Conservation (phyloP, 2,113 vertebrate species). For the Benitochromis conjunctus region DNA sequence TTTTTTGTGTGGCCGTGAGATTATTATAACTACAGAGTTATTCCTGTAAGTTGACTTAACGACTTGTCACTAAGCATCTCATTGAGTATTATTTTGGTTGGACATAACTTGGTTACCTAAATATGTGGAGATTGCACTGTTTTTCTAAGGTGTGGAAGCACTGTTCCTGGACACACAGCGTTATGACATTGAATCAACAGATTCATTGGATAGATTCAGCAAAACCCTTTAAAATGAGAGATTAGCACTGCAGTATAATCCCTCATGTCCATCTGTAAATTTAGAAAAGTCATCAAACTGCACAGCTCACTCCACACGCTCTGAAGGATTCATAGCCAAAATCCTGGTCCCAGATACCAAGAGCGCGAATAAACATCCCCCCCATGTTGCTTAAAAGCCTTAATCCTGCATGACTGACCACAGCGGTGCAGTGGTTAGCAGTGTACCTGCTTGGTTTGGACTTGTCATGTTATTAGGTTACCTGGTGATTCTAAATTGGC, state of each 20-base stretch:
- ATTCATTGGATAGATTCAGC: neutral
- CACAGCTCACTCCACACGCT: neutral
- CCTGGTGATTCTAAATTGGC: neutral
- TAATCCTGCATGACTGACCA: neutral
- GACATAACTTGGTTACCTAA: too few relatives aligned
- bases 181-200: neutral
- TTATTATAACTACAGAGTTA: too few relatives aligned
- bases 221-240: neutral
- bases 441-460: neutral
- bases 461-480: neutral
- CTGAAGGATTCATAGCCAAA: neutral
- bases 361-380: accelerated
- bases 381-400: neutral
- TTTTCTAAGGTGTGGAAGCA: too few relatives aligned
- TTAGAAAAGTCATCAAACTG: neutral
- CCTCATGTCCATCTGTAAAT: neutral
- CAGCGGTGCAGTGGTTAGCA: too few relatives aligned
- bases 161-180: neutral
- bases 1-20: too few relatives aligned
- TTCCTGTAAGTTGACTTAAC: too few relatives aligned
- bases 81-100: too few relatives aligned
- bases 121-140: too few relatives aligned
- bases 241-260: neutral
- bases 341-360: neutral
- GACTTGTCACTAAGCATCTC: too few relatives aligned